Conservation (phyloP, 2,113 vertebrate genomes). For the Cyphomyrus plagiostoma region DNA sequence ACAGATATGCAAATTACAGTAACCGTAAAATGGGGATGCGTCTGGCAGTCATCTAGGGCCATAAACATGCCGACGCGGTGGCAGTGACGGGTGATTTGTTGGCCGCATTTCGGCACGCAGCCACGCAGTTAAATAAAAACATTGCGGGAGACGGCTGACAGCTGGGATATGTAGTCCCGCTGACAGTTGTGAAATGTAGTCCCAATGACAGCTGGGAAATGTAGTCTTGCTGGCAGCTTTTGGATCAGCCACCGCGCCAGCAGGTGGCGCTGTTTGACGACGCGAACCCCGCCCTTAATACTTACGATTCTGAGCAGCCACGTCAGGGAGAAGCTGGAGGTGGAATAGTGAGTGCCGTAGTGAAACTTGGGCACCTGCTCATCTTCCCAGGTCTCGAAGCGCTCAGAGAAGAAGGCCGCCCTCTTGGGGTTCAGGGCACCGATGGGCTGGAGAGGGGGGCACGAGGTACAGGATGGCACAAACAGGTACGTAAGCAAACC, state of each 20-base stretch:
- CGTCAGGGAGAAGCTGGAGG: constrained; percentile 85
- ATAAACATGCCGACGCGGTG: background rate
- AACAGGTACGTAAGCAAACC: background rate
- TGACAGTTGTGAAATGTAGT: background rate
- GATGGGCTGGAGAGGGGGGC: constrained; percentile 65
- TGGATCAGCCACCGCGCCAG: background rate
- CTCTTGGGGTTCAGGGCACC: constrained; percentile 96
- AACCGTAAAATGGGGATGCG: background rate
- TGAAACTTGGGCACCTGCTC: constrained; percentile 97
- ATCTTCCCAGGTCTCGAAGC: constrained; percentile 92
- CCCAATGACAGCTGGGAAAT: background rate
- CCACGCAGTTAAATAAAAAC: background rate
- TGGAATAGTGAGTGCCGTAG: constrained; percentile 97
- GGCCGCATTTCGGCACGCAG: background rate
- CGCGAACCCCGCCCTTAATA: constrained; percentile 20
- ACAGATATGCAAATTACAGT: background rate
- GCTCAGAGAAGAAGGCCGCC: constrained; percentile 88
- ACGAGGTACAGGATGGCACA: background rate
- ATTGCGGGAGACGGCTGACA: background rate
- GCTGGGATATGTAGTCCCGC: background rate
- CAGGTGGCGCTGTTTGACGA: background rate
- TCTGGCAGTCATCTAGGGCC: background rate
- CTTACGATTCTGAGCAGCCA: constrained; percentile 95
- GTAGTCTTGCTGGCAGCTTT: background rate
- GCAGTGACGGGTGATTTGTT: background rate